Evolutionary conservation across 2,888 invertebrate species (phyloP).

Genomic region (Cephus rjabovi): DNA sequence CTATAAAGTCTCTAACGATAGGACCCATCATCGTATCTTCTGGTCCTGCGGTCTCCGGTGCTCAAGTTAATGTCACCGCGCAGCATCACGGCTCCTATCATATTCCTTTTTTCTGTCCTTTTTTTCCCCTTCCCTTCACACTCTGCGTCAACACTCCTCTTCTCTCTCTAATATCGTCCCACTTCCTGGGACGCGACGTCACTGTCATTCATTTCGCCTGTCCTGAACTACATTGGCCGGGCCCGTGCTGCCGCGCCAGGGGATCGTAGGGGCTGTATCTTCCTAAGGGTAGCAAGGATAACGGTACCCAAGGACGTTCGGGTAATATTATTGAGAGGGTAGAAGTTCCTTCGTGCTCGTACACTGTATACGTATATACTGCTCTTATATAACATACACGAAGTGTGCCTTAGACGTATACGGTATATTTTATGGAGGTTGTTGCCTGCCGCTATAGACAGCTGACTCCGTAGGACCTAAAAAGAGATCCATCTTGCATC

Average conservation of each 20-base stretch:
- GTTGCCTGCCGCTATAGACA: not conserved
- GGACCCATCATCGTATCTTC: constrained; percentile 41
- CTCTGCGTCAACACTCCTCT: not conserved
- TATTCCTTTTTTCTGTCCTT: not conserved
- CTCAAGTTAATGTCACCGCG: constrained; percentile 16
- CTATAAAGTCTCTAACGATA: constrained; percentile 32
- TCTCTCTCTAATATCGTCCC: not conserved
- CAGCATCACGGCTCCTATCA: constrained; percentile 7
- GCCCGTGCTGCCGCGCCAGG: not conserved
- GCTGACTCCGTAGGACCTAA: not conserved
- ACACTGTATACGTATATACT: not conserved
- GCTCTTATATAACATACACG: too few relatives aligned
- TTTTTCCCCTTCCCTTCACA: not conserved
- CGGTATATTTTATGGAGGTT: not conserved
- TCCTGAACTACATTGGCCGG: not conserved
- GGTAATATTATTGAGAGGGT: not conserved
- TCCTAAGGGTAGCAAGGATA: not conserved
- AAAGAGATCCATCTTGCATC: not conserved
- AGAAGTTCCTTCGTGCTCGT: not conserved
- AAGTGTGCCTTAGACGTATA: not conserved
- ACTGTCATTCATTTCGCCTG: not conserved
- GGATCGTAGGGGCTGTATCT: not conserved
- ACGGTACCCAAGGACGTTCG: not conserved
- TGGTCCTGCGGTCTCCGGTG: constrained; percentile 3
- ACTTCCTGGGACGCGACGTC: not conserved